These are phyloP conservation scores for Rousettus leschenaultii DNA, from an alignment of 2,113 vertebrate genomes.

Conservation along the genomic window DNA sequence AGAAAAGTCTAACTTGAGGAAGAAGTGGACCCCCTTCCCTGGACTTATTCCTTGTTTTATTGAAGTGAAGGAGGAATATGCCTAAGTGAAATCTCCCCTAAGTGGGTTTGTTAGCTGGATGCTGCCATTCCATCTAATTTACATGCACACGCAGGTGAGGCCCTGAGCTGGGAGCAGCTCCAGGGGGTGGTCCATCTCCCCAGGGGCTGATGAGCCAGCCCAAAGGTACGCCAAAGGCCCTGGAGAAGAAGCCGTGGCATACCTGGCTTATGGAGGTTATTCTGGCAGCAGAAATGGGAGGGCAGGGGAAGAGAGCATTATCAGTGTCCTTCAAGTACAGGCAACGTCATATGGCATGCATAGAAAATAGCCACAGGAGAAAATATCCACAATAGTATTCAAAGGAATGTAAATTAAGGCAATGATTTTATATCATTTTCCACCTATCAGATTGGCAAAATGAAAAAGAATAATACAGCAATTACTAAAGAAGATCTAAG, in stretches of 20 bases:
- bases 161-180: not conserved
- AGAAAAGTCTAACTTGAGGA: not conserved
- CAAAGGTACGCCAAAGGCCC: not conserved
- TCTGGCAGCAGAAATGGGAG: not conserved
- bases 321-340: not conserved
- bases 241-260: not conserved
- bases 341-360: not conserved
- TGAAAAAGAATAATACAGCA: not conserved
- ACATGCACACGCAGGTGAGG: not conserved
- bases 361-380: not conserved
- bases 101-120: not conserved
- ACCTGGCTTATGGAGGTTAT: not conserved
- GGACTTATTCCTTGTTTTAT: not conserved
- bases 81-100: not conserved
- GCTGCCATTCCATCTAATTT: not conserved
- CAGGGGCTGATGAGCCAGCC: not conserved
- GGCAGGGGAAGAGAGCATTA: not conserved
- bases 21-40: not conserved
- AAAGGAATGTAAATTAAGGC: not conserved
- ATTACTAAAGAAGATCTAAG: not conserved
- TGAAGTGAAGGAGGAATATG: not conserved
- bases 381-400: not conserved
- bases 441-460: not conserved
- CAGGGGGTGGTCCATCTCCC: not conserved
- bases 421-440: not conserved